A percentile compares a stretch with the other conserved stretches of the same genome.
Conservation (phyloP, 2,797 vertebrate genomes). For the Sebastes dallii region DNA sequence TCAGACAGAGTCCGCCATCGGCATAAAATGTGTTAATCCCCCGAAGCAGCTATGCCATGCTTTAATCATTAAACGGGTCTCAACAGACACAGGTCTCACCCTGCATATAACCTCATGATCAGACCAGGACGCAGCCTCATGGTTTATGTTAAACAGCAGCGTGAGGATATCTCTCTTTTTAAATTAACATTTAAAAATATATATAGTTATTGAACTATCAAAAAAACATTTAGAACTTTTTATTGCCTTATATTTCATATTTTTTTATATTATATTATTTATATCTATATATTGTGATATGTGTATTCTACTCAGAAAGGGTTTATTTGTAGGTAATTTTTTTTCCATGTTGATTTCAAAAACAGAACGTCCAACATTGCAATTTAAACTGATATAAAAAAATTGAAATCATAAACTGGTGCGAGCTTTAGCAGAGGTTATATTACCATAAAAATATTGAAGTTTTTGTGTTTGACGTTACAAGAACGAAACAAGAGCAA, state of each 20-base stretch:
- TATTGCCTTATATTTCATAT: background rate
- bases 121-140: background rate
- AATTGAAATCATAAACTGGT: background rate
- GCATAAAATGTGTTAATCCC: constrained; percentile 73
- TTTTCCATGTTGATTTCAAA: background rate
- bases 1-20: constrained; percentile 35
- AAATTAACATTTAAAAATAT: background rate
- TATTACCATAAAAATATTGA: background rate
- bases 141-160: background rate
- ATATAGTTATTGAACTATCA: background rate
- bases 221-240: background rate
- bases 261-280: background rate
- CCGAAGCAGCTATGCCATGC: constrained; percentile 44
- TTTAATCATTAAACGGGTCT: constrained; percentile 33
- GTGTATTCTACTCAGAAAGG: background rate
- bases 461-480: background rate
- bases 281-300: background rate
- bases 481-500: background rate
- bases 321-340: background rate
- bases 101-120: constrained; percentile 1
- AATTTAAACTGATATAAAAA: background rate
- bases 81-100: constrained; percentile 1
- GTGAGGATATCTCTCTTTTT: background rate
- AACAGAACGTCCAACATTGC: background rate
- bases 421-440: background rate